Percentiles rank a stretch among this genome's conserved stretches.
These are phyloP conservation scores for Drosophila pectinifera DNA, from an alignment of 1,140 invertebrate genomes.

Conservation along the genomic window DNA sequence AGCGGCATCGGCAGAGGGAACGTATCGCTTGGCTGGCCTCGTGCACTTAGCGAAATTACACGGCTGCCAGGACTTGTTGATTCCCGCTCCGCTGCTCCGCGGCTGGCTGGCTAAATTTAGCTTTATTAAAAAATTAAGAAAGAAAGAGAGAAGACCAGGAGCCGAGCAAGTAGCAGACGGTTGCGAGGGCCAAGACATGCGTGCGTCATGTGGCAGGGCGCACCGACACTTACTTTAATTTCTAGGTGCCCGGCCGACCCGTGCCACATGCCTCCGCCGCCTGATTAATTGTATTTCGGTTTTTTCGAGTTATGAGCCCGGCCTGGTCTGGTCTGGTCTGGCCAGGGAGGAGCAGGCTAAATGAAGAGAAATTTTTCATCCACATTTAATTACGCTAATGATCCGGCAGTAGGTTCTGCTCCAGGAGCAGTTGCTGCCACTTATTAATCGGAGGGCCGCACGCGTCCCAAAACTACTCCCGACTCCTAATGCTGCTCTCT, in stretches of 20 bases:
- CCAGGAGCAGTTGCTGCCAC: slow-evolving; percentile 51
- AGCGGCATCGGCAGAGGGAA: background rate
- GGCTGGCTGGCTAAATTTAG: slow-evolving; percentile 73
- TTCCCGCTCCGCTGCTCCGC: slow-evolving; percentile 43
- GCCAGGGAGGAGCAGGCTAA: slow-evolving; percentile 52
- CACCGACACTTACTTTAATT: slow-evolving; percentile 80
- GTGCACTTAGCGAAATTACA: slow-evolving; percentile 80
- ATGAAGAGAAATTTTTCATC: slow-evolving; percentile 78
- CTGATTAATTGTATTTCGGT: slow-evolving; percentile 77
- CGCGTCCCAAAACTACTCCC: slow-evolving; percentile 15
- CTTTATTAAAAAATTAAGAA: slow-evolving; percentile 83
- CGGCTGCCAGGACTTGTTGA: slow-evolving; percentile 75
- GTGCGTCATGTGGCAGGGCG: slow-evolving; percentile 73
- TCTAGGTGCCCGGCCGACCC: slow-evolving; percentile 67
- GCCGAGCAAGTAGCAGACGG: slow-evolving; percentile 9
- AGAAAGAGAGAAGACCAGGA: slow-evolving; percentile 30
- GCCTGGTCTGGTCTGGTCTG: too few species aligned
- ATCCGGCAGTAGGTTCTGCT: slow-evolving; percentile 49
- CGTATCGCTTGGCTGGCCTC: slow-evolving; percentile 40
- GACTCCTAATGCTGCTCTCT: slow-evolving; percentile 26
- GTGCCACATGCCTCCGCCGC: slow-evolving; percentile 63
- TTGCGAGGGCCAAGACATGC: slow-evolving; percentile 37
- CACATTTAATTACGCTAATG: slow-evolving; percentile 81
- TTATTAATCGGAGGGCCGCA: slow-evolving; percentile 34
- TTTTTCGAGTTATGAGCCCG: slow-evolving; percentile 65